These are phyloP conservation scores for Varecia variegata DNA, from an alignment of 2,797 vertebrate genomes.

Conservation along the genomic window DNA sequence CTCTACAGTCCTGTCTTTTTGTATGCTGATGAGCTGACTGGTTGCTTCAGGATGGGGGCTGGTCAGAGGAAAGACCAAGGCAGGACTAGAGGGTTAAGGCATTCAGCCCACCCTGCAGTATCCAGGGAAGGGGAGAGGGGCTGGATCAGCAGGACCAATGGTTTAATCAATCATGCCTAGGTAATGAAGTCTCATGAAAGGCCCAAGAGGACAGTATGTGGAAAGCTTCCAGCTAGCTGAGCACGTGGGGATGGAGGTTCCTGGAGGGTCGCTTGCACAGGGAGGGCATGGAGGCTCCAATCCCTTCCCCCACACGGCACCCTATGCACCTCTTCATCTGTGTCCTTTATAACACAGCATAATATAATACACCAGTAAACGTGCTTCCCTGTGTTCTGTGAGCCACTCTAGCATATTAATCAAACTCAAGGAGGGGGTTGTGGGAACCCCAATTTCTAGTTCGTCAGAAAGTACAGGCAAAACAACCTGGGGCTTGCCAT, in stretches of 20 bases:
- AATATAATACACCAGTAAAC: too few species aligned
- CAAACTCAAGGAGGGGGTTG: not conserved
- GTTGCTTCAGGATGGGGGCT: not conserved
- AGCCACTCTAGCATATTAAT: not conserved
- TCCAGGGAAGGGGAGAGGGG: not conserved
- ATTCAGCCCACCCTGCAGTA: not conserved
- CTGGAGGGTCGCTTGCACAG: not conserved
- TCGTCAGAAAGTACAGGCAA: not conserved
- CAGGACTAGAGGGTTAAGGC: not conserved
- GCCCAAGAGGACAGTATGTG: too few species aligned
- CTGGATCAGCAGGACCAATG: not conserved
- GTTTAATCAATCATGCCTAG: not conserved
- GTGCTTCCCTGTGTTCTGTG: not conserved
- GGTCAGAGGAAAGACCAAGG: not conserved
- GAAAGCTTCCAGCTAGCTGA: not conserved
- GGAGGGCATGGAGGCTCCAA: not conserved
- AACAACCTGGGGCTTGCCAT: not conserved
- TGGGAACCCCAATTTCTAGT: not conserved
- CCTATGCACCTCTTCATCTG: not conserved
- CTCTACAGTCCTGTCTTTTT: not conserved
- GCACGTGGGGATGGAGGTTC: too few species aligned
- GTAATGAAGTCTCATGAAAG: not conserved
- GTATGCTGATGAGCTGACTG: not conserved
- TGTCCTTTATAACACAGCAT: not conserved
- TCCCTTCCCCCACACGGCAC: not conserved